Base-by-base conservation (phyloP, 2,888 invertebrate species). In the Morinoia aosen region DNA sequence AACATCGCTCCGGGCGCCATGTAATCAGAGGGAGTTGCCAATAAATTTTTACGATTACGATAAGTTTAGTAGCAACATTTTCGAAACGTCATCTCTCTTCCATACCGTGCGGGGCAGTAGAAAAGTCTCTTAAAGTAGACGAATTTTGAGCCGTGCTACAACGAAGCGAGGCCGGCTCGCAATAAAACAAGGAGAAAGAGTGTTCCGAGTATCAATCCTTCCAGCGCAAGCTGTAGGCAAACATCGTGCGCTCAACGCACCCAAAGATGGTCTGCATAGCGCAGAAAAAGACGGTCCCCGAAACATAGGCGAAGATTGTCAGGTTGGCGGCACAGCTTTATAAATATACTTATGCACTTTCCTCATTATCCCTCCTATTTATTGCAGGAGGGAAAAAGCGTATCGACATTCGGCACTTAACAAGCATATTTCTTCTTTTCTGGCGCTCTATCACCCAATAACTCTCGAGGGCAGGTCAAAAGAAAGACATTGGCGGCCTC, bases 41-140 rank as follows among this genome's bases (percentile, higher is more conserved):
- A 93, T 93, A 93, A 93, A 93, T 93, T 93, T 93, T 93, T 93
- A 93, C 93, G 93, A 93, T 93, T 93, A 93, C 93, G 93, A 93
- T 93, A 93, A 93, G 93, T 93, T 93, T 39, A 93, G 93, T 93
- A 93, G 93, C 93, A 57, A 57, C 48, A 33, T 93, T 93, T 57
- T 57, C 93, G 57, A n/a, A 56, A 39, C 39, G 90, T 90, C 90
- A 90, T 90, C 48, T 90, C 48, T 90, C 90, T 90, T 48, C 90
- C 14, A 90, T 90, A 48, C 90, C 48, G 76, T 16, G 76, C 25
- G 25, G 76, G 76, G 76, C 76, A 76, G 76, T 76, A 76, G 76
- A 76, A 76, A 76, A 76, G 76, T 76, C 76, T 76, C 76, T 76
- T 76, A 76, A 76, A 76, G 76, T 33, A 76, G 76, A 76, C 16